Evolutionary conservation across 2,797 vertebrate species (phyloP), one percentile per base, ranked within the genome.

Genomic region (Telmatherina bonti): DNA sequence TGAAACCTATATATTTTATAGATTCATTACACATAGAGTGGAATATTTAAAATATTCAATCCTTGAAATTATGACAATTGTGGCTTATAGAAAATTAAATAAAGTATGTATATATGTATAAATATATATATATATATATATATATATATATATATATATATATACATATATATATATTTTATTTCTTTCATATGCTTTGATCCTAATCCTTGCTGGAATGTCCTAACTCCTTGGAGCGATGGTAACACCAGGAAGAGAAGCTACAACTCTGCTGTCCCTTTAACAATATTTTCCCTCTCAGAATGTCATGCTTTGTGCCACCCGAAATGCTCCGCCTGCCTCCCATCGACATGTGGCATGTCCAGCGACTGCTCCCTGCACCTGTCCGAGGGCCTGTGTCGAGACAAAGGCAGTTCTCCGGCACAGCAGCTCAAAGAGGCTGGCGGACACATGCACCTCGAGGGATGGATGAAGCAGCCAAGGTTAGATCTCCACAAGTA

Each of bases 291-390:
- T 74, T 31, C 73, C 71, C 83, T 49, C 36, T 65, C 78, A 99
- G 98, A 99, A 77, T 99, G 98, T 89, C 97, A 99, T 66, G 96
- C 98, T 81, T 93, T 99, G 94, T 99, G 97, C 91, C 98, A 99
- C 82, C 98, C 98, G 51, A 99, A 99, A 93, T 99, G 98, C 90
- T 99, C 98, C 18, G 93, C 97, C 59, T 98, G 96, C 94, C 95
- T 99, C 88, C 96, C 97, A 63, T 96, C 98, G 66, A 98, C 97
- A 29, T 99, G 98, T 20, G 97, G 98, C 70, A 95, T 98, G 93
- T 97, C 97, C 64, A 94, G 96, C 0, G 98, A 99, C 83, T 98
- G 97, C 12, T 96, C 96, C 65, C 94, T 95, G 2, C 98, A 98
- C 81, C 95, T 99, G 90, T 94, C 95, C 0, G 97, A 99, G 85